These are phyloP conservation scores for Drosophila micromelanica DNA, from an alignment of 1,140 invertebrate species.

Conservation along the genomic window DNA sequence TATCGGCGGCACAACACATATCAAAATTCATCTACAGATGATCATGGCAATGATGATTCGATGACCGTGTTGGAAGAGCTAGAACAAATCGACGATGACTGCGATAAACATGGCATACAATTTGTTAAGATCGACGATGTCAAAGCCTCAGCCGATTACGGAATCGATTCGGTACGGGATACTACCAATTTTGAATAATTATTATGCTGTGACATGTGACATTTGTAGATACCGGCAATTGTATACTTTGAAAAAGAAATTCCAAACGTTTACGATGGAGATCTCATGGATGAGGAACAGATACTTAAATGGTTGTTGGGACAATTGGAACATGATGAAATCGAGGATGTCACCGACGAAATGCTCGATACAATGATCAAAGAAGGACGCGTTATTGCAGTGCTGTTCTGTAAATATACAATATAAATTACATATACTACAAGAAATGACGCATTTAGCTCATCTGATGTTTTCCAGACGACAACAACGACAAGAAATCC, in stretches of 20 bases:
- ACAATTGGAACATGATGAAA: constrained; percentile 95
- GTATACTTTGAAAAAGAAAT: constrained; percentile 97
- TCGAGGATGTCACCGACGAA: constrained; percentile 97
- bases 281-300: constrained; percentile 95
- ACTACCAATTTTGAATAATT: background rate
- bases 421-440: background rate
- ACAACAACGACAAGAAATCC: constrained; percentile 95
- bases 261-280: constrained; percentile 96
- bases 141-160: constrained; percentile 92
- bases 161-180: constrained; percentile 89
- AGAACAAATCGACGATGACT: constrained; percentile 97
- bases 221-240: constrained; percentile 88
- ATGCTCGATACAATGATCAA: constrained; percentile 96
- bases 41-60: constrained; percentile 93
- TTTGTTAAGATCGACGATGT: constrained; percentile 97
- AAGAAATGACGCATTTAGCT: constrained; percentile 41
- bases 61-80: constrained; percentile 93
- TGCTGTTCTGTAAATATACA: constrained; percentile 93
- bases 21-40: constrained; percentile 86
- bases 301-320: constrained; percentile 94
- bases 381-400: constrained; percentile 94
- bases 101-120: constrained; percentile 95
- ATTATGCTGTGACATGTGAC: constrained; percentile 12
- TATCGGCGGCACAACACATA: constrained; percentile 34
- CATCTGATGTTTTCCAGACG: constrained; percentile 87